Base-by-base conservation (phyloP, 1,140 invertebrate species). In the Drosophila parvula region DNA sequence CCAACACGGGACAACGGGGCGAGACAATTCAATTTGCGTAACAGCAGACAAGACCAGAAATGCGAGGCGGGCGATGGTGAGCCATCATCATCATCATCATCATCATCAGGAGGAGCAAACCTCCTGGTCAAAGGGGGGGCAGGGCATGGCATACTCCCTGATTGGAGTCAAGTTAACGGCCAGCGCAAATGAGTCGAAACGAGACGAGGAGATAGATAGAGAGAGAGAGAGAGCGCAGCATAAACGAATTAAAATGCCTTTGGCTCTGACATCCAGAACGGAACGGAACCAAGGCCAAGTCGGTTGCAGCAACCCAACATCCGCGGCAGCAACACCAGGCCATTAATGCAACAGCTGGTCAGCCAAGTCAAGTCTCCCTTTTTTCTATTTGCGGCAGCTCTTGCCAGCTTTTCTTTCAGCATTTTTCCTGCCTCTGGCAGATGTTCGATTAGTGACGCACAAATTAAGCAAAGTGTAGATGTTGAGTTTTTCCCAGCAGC, bases 181-280 rank as follows among this genome's bases (percentile, higher is more conserved):
- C 63, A 70, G 70, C 64, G 71, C 63, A 75, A 80, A 79, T 80
- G 78, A 79, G 77, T 77, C 63, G 64, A 56, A 45, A 41, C 27
- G 28, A 45, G 16, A 4, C 10, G 36, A 64, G 16, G 12, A 5
- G 5, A 30, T 18, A 5, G 2, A 16, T 14, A 22, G 45, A 16
- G 34, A 48, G 41, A n/a, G 30, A 9, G 8, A 12, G 22, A 16
- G 11, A 22, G 30, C 44, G 58, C 59, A 59, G 50, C 58, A 85
- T 85, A 81, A 85, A 85, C 75, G 82, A 85, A 85, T 85, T 84
- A 84, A 84, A 84, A 84, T 78, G 77, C 81, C 81, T 80, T 84
- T 63, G 74, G 81, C 73, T 47, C 59, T 83, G 81, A 79, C 65
- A 64, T 80, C 65, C 50, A 44, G 43, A 27, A 68, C 40, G 41